Evolutionary conservation across 2,113 vertebrate species (phyloP), one percentile per base, ranked within the genome.

Genomic region (Dicaeum eximium): DNA sequence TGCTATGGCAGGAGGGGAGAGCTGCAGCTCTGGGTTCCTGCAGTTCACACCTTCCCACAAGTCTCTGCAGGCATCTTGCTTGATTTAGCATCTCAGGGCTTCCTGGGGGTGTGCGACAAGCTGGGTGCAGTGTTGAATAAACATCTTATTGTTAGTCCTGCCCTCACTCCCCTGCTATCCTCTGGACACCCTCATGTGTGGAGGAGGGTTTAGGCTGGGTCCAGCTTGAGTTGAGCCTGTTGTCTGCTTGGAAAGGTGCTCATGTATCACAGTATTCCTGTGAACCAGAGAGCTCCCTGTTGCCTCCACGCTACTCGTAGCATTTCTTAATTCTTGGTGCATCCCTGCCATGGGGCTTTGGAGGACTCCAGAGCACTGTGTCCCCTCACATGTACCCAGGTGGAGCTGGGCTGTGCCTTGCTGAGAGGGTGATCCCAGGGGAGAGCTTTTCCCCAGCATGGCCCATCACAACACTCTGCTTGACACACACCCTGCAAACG

Each of bases 301-400:
- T 85, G 61, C 35, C 31, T 75, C 17, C 1, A 1, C 0, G 1
- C 50, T 35, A 5, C 35, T 40, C 1, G 0, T 37, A 73, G 64
- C 44, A 18, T 57, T 66, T 83, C 3, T 0, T 24, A 13, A 56
- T 16, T 75, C 64, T 56, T 60, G 66, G 11, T 78, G 28, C 38
- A 5, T 71, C 12, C 27, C 20, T 15, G 27, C 30, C 5, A 1
- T 0, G 2, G 28, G 66, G 53, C 35, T 75, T 75, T 75, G 70
- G 44, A 75, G 57, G 62, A 40, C 31, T 80, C 62, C 1, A 2
- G 30, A 64, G 48, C 1, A 0, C n/a, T 42, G 10, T 38, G 22
- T 70, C 16, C 15, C 33, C 27, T 70, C 40, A 9, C 5, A 4
- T 11, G 7, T 1, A 12, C 35, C 9, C 61, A 18, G 11, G 23